These are phyloP conservation scores for Cyclophora punctaria DNA, from an alignment of 2,888 invertebrate genomes.

Conservation along the genomic window DNA sequence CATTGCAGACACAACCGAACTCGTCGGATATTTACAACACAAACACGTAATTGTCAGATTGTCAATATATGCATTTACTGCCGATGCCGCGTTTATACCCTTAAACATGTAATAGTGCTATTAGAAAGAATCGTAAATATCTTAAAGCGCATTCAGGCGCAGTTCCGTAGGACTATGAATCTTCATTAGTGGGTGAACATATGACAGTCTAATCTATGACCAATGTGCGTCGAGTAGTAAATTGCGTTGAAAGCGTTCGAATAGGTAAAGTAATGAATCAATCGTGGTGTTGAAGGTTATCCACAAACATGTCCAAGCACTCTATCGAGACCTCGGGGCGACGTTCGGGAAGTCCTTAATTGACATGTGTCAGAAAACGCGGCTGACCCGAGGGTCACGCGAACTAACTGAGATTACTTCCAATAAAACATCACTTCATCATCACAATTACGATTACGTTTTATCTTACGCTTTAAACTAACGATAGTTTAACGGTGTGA, in stretches of 20 bases:
- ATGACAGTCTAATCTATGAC: slow-evolving; percentile 28
- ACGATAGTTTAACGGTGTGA: too few relatives aligned
- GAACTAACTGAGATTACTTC: slow-evolving; percentile 62
- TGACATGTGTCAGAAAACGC: slow-evolving; percentile 73
- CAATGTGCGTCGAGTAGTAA: slow-evolving; percentile 36
- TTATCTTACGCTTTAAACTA: too few relatives aligned
- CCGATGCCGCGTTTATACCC: too few relatives aligned
- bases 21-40: slow-evolving; percentile 32
- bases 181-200: slow-evolving; percentile 39
- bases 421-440: slow-evolving; percentile 20
- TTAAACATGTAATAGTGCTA: slow-evolving; percentile 17
- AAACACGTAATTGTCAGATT: slow-evolving; percentile 53
- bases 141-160: slow-evolving; percentile 19
- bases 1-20: slow-evolving; percentile 31
- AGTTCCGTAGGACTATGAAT: slow-evolving; percentile 29
- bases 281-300: slow-evolving; percentile 54
- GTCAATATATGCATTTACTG: slow-evolving; percentile 25
- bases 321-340: slow-evolving; percentile 63
- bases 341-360: slow-evolving; percentile 55
- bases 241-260: slow-evolving; percentile 32
- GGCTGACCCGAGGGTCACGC: slow-evolving; percentile 67
- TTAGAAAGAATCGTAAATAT: slow-evolving; percentile 26
- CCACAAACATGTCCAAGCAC: slow-evolving; percentile 70
- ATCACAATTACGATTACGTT: slow-evolving; percentile 1
- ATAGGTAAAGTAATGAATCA: slow-evolving; percentile 61